A percentile compares a stretch with the other conserved stretches of the same genome.
phyloP scores from a whole-genome alignment of 2,888 invertebrate species.

The Orchestes rusci region DNA sequence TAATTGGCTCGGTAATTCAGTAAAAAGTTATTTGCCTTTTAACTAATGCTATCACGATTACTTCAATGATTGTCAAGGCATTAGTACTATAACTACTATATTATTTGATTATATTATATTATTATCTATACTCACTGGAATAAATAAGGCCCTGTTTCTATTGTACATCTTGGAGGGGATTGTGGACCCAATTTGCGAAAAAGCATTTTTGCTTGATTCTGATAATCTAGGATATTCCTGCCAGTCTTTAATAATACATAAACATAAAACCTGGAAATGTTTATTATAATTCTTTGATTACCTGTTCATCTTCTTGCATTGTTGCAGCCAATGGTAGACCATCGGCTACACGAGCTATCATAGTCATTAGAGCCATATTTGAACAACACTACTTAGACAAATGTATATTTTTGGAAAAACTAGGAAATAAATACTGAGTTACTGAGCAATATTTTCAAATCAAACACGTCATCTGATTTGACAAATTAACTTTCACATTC shows the following conservation, averaged over 20 bases:
- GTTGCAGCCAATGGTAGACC: constrained; percentile 93
- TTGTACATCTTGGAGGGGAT: constrained; percentile 86
- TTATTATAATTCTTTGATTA: constrained; percentile 37
- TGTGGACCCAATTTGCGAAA: constrained; percentile 89
- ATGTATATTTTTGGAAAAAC: no score
- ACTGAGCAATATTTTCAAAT: no score
- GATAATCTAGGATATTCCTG: constrained; percentile 91
- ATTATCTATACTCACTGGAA: constrained; percentile 99
- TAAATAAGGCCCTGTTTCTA: constrained; percentile 94
- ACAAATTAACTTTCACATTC: no score
- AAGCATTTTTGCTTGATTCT: constrained; percentile 98
- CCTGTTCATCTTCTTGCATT: constrained; percentile 98
- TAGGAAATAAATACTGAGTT: no score
- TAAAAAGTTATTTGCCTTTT: constrained; percentile 4
- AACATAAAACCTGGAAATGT: not conserved
- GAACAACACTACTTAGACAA: no score
- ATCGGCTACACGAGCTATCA: constrained; percentile 94
- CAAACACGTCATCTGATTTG: no score
- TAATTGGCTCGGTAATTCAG: no score
- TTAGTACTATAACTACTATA: no score
- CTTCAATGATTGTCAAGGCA: no score
- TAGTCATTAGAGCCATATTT: constrained; percentile 98
- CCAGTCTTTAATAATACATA: constrained; percentile 63
- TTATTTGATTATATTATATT: no score
- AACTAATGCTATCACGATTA: no score